These are phyloP conservation scores for Sebastes vulpes DNA, from an alignment of 2,797 vertebrate genomes.

Conservation along the genomic window DNA sequence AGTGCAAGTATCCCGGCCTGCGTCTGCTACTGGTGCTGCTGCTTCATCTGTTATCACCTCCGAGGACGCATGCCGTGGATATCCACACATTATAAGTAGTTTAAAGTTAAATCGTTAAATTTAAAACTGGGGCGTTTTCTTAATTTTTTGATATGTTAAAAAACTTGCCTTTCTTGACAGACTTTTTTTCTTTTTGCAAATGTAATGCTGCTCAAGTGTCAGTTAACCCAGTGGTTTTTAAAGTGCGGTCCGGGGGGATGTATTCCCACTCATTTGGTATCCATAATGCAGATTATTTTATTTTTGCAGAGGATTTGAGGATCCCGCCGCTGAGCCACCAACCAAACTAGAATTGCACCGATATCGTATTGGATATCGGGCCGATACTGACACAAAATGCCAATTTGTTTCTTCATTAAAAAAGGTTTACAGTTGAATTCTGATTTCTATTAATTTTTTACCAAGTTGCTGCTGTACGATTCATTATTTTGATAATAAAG, in stretches of 20 bases:
- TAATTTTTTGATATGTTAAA: neutral
- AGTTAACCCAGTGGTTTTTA: neutral
- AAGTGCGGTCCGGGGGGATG: too few species aligned
- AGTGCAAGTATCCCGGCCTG: conserved; percentile 37
- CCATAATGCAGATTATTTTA: neutral
- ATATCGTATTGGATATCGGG: too few species aligned
- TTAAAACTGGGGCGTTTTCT: neutral
- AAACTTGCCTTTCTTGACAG: neutral
- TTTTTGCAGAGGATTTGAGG: neutral
- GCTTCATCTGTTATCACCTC: conserved; percentile 47
- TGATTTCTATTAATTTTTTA: neutral
- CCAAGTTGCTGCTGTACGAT: neutral
- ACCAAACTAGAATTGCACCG: neutral
- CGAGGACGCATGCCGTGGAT: rapidly evolving
- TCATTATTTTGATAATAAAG: neutral
- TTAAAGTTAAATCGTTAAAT: neutral
- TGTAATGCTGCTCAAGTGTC: neutral
- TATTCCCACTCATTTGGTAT: neutral
- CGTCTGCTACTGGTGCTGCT: conserved; percentile 44
- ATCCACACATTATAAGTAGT: neutral
- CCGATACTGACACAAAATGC: too few species aligned
- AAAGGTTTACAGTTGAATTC: neutral
- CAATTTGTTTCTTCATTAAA: neutral
- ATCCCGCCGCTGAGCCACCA: neutral
- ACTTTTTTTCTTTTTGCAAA: neutral